A percentile compares a stretch with the other conserved stretches of the same genome.
Conservation (phyloP, 37 sponge, comb jelly and placozoan species). For the Bolinopsis microptera region DNA sequence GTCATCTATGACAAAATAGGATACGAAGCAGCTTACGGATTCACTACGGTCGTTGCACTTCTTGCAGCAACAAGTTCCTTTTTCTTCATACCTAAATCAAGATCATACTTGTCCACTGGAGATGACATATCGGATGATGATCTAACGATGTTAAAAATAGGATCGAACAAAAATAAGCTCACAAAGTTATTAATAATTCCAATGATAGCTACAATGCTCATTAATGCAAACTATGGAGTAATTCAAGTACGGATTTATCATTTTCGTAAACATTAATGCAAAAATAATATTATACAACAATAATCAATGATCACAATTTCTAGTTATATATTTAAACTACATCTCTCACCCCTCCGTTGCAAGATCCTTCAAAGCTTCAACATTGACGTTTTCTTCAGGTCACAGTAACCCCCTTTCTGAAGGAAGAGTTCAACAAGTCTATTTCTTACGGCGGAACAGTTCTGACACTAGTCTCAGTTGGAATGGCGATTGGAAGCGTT, state of each 20-base stretch:
- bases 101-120: neutral
- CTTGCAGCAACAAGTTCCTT: neutral
- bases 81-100: neutral
- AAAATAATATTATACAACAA: too few relatives aligned
- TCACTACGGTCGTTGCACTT: neutral
- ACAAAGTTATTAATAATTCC: neutral
- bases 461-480: slow-evolving; percentile 27
- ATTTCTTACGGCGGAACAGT: slow-evolving; percentile 36
- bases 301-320: neutral
- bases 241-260: slow-evolving; percentile 29
- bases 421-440: slow-evolving; percentile 41
- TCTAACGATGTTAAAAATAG: neutral
- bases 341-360: neutral
- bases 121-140: neutral
- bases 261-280: too few relatives aligned
- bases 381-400: slow-evolving; percentile 18
- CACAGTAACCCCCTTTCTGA: slow-evolving; percentile 26
- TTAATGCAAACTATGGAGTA: slow-evolving; percentile 43
- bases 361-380: too few relatives aligned
- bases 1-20: slow-evolving; percentile 24
- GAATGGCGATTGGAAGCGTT: slow-evolving; percentile 22
- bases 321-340: neutral
- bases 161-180: neutral
- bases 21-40: neutral
- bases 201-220: neutral